Evolutionary conservation across 2,888 invertebrate species (phyloP), one percentile per base, ranked within the genome.

Genomic region (Cosmopolites sordidus): DNA sequence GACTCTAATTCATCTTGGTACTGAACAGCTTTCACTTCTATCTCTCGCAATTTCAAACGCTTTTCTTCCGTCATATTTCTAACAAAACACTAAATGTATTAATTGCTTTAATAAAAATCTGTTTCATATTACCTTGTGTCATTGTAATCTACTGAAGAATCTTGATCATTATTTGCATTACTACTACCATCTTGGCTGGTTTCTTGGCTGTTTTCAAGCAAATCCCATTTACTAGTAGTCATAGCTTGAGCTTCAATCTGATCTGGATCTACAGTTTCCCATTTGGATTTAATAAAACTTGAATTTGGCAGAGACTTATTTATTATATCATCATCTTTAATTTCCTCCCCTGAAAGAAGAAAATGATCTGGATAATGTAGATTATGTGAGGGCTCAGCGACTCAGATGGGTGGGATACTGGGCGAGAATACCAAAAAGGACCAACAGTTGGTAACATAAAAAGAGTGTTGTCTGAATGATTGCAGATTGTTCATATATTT

Each of bases 1-100:
- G 86, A 86, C 76, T 97, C 97, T 63, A 97, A 74, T 73, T 96
- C 96, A 77, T 97, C 97, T 74, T 94, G 93, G 78, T 94, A 97
- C 71, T 92, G 90, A 77, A 97, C 82, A 47, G 92, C 91, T 76
- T 93, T 92, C 62, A 96, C 84, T 78, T 98, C 98, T 65, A 99
- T 91, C 73, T 97, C 96, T 16, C 97, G 81, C 52, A 92, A 74
- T 66, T 85, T 83, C 60, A 79, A 82, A 41, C 92, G 83, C 64
- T 86, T 80, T 67, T 87, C 84, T 68, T 85, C 86, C 49, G 79
- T 80, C 62, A 78, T 80, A 67, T 82, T 82, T 54, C 82, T 78
- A 46, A 30, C 60, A 51, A 51, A 43, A 37, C 2, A 17, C n/a
- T n/a, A n/a, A n/a, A n/a, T n/a, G n/a, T n/a, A n/a, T n/a, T n/a